Base-by-base conservation (phyloP, 2,113 vertebrate genomes). In the Orthonyx spaldingii region DNA sequence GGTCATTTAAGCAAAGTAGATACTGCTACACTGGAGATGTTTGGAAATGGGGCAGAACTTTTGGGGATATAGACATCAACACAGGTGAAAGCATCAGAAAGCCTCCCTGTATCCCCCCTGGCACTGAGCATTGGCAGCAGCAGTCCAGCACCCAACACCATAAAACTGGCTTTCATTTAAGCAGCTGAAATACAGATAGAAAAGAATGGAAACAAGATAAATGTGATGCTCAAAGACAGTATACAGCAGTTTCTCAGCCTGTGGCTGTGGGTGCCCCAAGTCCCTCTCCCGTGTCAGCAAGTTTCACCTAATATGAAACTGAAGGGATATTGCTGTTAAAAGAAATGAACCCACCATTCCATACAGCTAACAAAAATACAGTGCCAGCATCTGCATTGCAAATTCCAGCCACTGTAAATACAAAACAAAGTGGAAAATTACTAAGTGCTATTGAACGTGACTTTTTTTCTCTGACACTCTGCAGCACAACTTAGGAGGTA, bases 231-330 rank as follows among this genome's bases (percentile, higher is more conserved):
- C 56, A 41, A 68, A 65, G 17, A 24, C 11, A 39, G 4, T 4
- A 37, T 6, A 7, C 13, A 61, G 27, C 52, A 81, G 21, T 23
- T 44, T 24, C 35, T 52, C 81, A 82, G 9, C 13, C 44, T 66
- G 52, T 33, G 18, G n/a, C 56, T 0, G 0, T 4, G 18, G 7
- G 2, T 79, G 22, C 20, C 13, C 7, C 24, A 78, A 28, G 56
- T 68, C 9, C 15, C 49, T 57, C 42, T 86, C 20, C 27, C 10
- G 28, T 46, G 9, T 42, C 72, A 63, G 35, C 19, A 68, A 42
- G 15, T 8, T 4, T 80, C 50, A 37, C 22, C 16, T 44, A 28
- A 39, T 12, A 42, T 14, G 24, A 87, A 59, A 64, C 37, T 22
- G 16, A 91, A 74, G 49, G 17, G 39, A 14, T 46, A 50, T 41